phyloP scores from a whole-genome alignment of 2,888 invertebrate species.

The Polyploca ridens region DNA sequence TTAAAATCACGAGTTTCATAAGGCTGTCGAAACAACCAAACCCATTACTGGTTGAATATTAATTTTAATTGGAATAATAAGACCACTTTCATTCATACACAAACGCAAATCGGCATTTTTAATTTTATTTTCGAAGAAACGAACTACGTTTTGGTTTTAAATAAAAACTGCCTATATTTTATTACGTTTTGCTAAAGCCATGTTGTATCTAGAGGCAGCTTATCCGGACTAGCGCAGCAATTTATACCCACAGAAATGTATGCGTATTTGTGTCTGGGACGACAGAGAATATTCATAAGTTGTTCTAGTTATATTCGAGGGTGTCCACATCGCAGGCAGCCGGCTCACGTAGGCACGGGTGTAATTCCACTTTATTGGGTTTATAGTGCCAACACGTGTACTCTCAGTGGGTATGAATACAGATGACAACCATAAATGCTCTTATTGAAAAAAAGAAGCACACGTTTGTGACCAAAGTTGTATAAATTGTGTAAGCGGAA shows the following conservation, averaged over 20 bases:
- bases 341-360: slow-evolving; percentile 44
- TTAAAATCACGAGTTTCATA: no score
- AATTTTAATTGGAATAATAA: no score
- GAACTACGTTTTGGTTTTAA: neutral
- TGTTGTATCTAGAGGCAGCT: neutral
- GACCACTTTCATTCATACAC: no score
- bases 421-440: slow-evolving; percentile 40
- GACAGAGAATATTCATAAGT: slow-evolving; percentile 50
- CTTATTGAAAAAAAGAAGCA: slow-evolving; percentile 41
- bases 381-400: slow-evolving; percentile 57
- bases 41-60: no score
- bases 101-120: no score
- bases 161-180: neutral
- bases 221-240: neutral
- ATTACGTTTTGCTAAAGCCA: neutral
- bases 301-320: slow-evolving; percentile 35
- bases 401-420: slow-evolving; percentile 55
- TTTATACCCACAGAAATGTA: neutral
- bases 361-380: slow-evolving; percentile 62
- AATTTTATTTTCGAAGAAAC: no score
- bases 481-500: neutral
- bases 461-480: slow-evolving; percentile 9
- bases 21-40: no score
- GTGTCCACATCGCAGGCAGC: slow-evolving; percentile 35
- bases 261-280: slow-evolving; percentile 25